These are phyloP conservation scores for Hymenopus coronatus DNA, from an alignment of 2,888 invertebrate species.

Conservation along the genomic window DNA sequence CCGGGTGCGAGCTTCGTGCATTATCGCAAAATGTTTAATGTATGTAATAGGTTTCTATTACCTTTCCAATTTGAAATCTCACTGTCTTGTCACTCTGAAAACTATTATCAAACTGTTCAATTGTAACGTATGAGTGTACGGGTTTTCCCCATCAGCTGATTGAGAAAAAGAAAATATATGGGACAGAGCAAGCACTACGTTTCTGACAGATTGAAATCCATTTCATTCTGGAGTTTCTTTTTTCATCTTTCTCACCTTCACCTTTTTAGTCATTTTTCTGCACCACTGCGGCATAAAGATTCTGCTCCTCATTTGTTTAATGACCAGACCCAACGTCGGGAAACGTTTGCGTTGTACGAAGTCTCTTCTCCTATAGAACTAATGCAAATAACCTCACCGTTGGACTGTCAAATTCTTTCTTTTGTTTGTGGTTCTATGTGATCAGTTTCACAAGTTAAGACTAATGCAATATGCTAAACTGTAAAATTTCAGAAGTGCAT, in stretches of 20 bases:
- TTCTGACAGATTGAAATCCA: background rate
- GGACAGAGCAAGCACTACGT: background rate
- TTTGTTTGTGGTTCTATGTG: background rate
- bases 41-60: too few species aligned
- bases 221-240: background rate
- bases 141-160: background rate
- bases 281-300: background rate
- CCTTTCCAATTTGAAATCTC: too few species aligned
- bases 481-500: too few species aligned
- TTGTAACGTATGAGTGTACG: too few species aligned
- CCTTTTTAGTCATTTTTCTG: background rate
- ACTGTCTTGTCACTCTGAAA: too few species aligned
- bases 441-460: too few species aligned
- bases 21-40: too few species aligned
- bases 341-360: background rate
- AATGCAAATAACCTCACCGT: background rate
- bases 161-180: background rate
- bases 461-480: too few species aligned
- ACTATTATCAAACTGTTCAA: background rate
- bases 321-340: background rate
- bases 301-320: background rate
- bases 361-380: background rate
- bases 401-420: background rate
- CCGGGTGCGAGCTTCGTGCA: too few species aligned
- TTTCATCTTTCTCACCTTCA: background rate